Percentiles rank a stretch among this genome's conserved stretches.
Conservation (phyloP, 1,140 invertebrate genomes). For the Aphelinus certus region DNA sequence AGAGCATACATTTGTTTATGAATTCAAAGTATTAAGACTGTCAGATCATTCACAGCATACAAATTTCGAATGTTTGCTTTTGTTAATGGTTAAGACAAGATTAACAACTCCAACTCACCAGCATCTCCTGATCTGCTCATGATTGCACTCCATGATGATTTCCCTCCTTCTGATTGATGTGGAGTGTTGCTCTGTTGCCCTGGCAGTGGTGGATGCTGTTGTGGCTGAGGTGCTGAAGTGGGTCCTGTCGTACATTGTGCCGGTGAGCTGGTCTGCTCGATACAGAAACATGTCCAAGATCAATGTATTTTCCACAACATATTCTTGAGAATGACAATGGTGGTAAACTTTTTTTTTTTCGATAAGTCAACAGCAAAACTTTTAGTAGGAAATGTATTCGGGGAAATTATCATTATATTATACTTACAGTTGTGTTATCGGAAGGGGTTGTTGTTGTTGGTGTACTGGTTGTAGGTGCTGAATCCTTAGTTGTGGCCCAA, state of each 20-base stretch:
- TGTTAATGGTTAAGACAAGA: conserved; percentile 3
- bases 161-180: conserved; percentile 63
- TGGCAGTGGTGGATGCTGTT: conserved; percentile 60
- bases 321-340: no score
- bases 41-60: conserved; percentile 9
- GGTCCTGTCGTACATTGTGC: conserved; percentile 60
- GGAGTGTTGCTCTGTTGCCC: conserved; percentile 56
- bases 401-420: neutral
- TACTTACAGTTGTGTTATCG: conserved; percentile 56
- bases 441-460: conserved; percentile 59
- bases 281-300: no score
- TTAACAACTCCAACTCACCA: conserved; percentile 46
- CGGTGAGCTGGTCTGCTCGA: conserved; percentile 57
- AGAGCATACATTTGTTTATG: conserved; percentile 29
- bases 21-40: neutral
- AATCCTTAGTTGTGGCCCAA: conserved; percentile 72
- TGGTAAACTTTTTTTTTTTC: no score
- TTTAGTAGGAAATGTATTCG: no score
- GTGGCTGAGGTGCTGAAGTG: conserved; percentile 54
- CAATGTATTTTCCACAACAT: no score
- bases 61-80: conserved; percentile 11
- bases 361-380: no score
- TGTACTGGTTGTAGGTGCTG: conserved; percentile 57
- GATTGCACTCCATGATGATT: conserved; percentile 70
- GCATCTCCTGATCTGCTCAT: conserved; percentile 66